These are phyloP conservation scores for Anagyrus pseudococci DNA, from an alignment of 2,888 invertebrate genomes.

Conservation along the genomic window DNA sequence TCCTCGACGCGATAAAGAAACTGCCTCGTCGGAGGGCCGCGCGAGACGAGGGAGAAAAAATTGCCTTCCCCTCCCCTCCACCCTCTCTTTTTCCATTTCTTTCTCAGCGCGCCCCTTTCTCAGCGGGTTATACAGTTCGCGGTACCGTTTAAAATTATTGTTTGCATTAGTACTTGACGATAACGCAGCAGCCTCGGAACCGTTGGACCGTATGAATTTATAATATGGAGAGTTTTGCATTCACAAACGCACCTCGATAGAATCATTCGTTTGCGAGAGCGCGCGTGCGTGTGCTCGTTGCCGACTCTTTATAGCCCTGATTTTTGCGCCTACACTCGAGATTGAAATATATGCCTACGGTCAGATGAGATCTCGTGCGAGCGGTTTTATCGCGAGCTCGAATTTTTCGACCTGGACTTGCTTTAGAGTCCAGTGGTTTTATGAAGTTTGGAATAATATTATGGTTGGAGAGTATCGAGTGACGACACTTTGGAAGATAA, in stretches of 20 bases:
- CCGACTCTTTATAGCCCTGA: no score
- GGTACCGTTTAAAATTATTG: conserved; percentile 11
- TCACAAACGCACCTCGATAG: neutral
- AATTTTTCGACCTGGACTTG: no score
- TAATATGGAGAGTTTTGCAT: neutral
- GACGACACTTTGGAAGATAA: no score
- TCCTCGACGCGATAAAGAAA: conserved; percentile 27
- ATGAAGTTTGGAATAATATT: no score
- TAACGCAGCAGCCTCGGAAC: neutral
- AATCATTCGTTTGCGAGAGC: neutral
- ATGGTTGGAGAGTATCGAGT: no score
- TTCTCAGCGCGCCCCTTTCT: neutral
- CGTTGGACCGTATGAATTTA: no score
- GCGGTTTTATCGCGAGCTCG: no score
- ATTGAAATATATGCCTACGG: no score
- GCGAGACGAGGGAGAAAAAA: conserved; percentile 2
- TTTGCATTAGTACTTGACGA: conserved; percentile 2
- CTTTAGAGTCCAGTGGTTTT: no score
- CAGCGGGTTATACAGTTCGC: neutral
- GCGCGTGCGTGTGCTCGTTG: no score
- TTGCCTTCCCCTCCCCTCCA: neutral
- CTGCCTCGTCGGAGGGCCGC: neutral
- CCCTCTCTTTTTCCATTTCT: neutral
- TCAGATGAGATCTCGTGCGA: no score
- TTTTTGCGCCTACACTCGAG: no score